Percentiles rank a stretch among this genome's conserved stretches.
Evolutionary conservation across 2,797 vertebrate species (phyloP).

Genomic region (Capromys pilorides): DNA sequence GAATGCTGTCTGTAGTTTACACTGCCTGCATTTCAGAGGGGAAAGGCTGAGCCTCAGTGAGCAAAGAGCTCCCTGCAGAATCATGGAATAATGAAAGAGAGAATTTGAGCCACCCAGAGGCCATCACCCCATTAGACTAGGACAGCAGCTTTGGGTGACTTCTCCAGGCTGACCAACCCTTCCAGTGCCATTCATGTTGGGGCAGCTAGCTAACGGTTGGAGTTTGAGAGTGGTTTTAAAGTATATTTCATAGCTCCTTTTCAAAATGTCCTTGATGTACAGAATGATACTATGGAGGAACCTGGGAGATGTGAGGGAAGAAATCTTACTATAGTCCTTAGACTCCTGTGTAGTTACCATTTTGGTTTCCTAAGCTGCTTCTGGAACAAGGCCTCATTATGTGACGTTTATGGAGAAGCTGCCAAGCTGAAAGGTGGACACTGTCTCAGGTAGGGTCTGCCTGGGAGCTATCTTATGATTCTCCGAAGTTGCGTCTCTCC

Average conservation of each 20-base stretch:
- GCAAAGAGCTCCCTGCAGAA: too few relatives aligned
- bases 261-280: not conserved
- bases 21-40: not conserved
- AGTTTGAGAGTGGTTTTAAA: not conserved
- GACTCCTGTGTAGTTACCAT: not conserved
- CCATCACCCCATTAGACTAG: too few relatives aligned
- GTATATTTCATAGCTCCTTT: not conserved
- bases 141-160: not conserved
- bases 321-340: not conserved
- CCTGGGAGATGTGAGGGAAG: not conserved
- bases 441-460: not conserved
- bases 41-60: not conserved
- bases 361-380: not conserved
- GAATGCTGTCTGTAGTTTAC: not conserved
- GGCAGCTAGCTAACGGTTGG: not conserved
- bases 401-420: not conserved
- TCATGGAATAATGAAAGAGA: not conserved
- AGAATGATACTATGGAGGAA: not conserved
- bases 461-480: not conserved
- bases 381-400: not conserved
- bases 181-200: not conserved
- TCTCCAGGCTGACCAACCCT: not conserved
- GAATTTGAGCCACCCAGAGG: not conserved
- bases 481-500: not conserved
- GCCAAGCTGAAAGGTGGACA: not conserved